These are phyloP conservation scores for Campylomormyrus numenius DNA, from an alignment of 2,113 vertebrate species.

Conservation along the genomic window DNA sequence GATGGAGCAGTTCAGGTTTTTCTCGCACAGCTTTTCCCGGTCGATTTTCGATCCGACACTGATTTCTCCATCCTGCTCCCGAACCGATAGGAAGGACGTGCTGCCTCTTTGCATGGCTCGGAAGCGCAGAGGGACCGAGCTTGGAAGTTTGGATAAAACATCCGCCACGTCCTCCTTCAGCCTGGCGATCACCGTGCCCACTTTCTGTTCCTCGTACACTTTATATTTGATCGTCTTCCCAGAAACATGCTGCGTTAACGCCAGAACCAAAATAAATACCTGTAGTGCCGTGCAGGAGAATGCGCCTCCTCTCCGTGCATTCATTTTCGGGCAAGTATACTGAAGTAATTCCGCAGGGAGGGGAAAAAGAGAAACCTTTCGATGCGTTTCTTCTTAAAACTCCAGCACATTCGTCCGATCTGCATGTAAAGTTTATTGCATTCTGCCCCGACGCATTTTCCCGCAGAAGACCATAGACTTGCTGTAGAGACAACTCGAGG, in stretches of 20 bases:
- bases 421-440: background rate
- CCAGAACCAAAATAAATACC: constrained; percentile 46
- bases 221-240: constrained; percentile 84
- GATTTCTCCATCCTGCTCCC: constrained; percentile 88
- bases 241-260: constrained; percentile 43
- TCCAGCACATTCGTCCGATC: constrained; percentile 13
- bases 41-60: constrained; percentile 87
- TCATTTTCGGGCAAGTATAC: constrained; percentile 10
- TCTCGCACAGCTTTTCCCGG: constrained; percentile 92
- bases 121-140: constrained; percentile 77
- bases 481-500: background rate
- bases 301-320: background rate
- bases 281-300: constrained; percentile 44
- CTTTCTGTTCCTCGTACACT: constrained; percentile 88
- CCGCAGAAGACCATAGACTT: background rate
- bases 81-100: constrained; percentile 72
- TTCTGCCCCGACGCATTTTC: constrained; percentile 6
- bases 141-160: constrained; percentile 75
- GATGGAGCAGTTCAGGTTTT: constrained; percentile 89
- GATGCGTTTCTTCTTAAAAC: background rate
- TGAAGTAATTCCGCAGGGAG: constrained; percentile 15
- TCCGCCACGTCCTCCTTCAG: constrained; percentile 85
- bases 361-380: background rate
- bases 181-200: constrained; percentile 80
- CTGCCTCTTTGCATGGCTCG: constrained; percentile 83